A percentile compares a stretch with the other conserved stretches of the same genome.
Conservation (phyloP, 2,888 invertebrate genomes). For the Thumatha senex region DNA sequence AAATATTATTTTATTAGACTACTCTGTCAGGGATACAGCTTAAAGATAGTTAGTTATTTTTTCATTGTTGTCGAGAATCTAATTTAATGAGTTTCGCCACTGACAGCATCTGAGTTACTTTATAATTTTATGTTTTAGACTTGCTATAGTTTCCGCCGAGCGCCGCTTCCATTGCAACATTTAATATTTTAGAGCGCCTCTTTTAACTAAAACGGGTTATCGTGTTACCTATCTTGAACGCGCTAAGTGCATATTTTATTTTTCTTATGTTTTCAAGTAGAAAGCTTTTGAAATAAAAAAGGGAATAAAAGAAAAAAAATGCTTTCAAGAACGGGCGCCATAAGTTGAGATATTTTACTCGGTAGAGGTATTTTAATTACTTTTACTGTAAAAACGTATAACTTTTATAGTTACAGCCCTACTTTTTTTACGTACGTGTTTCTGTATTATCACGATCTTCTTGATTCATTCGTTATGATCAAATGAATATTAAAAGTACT, state of each 20-base stretch:
- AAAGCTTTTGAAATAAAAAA: background rate
- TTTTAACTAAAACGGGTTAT: conserved; percentile 2
- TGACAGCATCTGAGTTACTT: conserved; percentile 5
- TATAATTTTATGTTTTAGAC: conserved; percentile 1
- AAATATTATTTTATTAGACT: no score
- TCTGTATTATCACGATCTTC: no score
- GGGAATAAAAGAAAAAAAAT: background rate
- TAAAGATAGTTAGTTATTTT: no score
- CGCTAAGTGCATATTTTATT: background rate
- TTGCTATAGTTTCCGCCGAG: conserved; percentile 4
- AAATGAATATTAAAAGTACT: no score
- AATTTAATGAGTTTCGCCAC: conserved; percentile 14
- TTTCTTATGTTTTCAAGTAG: background rate
- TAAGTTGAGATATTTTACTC: background rate
- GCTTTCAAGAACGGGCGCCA: background rate
- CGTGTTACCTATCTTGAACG: conserved; percentile 6
- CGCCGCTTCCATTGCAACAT: background rate
- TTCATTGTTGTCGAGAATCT: conserved; percentile 5
- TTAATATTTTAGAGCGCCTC: conserved; percentile 10
- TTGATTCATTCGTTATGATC: no score
- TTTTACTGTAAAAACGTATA: background rate
- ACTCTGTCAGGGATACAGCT: no score
- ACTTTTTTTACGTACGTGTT: no score
- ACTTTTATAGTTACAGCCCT: no score
- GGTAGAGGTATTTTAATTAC: background rate